Evolutionary conservation across 2,888 invertebrate species (phyloP), one percentile per base, ranked within the genome.

Genomic region (Athetis lepigone): DNA sequence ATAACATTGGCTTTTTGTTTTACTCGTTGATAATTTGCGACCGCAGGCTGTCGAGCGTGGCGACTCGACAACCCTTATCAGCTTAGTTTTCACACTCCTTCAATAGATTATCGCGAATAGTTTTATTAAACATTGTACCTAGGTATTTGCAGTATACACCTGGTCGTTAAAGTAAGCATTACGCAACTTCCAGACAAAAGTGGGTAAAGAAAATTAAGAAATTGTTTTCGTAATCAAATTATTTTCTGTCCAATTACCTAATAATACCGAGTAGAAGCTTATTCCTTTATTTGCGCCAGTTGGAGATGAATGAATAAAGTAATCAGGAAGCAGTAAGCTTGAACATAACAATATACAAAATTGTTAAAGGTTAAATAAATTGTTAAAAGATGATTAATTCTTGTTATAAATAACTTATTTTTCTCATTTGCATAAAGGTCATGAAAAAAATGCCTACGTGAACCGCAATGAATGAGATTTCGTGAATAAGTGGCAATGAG

Each of bases 401-500:
- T 33, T 7, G 18, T 9, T 56, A 36, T 13, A 37, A 60, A 70
- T 49, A 66, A 45, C 33, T 39, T 63, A 57, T 62, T 67, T 47
- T 74, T 47, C 43, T 68, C 51, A 59, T 70, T 36, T 64, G 52
- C 45, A 55, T 61, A 57, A 33, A 73, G 79, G 76, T 73, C 70
- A 70, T 40, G 39, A 49, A 6, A 49, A 6, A 55, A 70, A 57
- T 62, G 56, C 57, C 67, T 61, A 61, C 55, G 29, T 51, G 23
- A 50, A 56, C 63, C 51, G 52, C 63, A 70, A 54, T 67, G 55
- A 70, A 77, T 66, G 61, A 67, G 56, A 70, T 69, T 77, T 75
- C 56, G 57, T 80, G 76, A 76, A 68, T 79, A 80, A 79, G 82
- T 81, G 85, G 80, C 84, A 84, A 82, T 84, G 83, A 83, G 68